These are phyloP conservation scores for Escarpia spicata DNA, from an alignment of 2,888 invertebrate genomes.

Conservation along the genomic window DNA sequence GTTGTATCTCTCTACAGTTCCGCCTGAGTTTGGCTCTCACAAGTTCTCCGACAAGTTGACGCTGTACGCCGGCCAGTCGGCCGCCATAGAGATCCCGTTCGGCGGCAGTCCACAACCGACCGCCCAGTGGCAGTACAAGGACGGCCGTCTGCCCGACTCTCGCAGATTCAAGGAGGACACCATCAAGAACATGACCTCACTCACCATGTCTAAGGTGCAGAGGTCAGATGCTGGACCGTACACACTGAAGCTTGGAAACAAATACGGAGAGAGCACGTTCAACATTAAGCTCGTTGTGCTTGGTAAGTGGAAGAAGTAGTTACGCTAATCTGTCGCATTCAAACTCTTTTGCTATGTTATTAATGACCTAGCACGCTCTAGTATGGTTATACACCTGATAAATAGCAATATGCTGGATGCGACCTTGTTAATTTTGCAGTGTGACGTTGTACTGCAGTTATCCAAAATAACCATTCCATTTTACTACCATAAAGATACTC, in stretches of 20 bases:
- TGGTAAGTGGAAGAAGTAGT: conserved; percentile 70
- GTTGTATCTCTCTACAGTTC: conserved; percentile 35
- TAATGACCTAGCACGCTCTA: not conserved
- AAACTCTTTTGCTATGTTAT: not conserved
- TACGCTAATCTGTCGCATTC: not conserved
- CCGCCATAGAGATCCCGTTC: conserved; percentile 45
- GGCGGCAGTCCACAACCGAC: conserved; percentile 37
- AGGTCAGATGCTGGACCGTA: conserved; percentile 41
- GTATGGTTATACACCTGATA: not conserved
- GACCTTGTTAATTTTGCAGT: not conserved
- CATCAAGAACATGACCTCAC: conserved; percentile 37
- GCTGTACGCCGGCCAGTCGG: conserved; percentile 38
- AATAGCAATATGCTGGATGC: not conserved
- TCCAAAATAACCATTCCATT: not conserved
- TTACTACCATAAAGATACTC: not conserved
- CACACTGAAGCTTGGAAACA: conserved; percentile 39
- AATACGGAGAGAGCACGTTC: conserved; percentile 36
- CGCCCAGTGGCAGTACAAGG: conserved; percentile 36
- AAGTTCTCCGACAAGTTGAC: conserved; percentile 38
- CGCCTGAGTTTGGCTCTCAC: conserved; percentile 39
- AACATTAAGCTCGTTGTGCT: conserved; percentile 39
- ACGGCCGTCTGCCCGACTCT: conserved; percentile 34
- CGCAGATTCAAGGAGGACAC: conserved; percentile 32
- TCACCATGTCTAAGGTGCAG: conserved; percentile 40
- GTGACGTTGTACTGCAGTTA: not conserved